Conservation (phyloP, 2,888 invertebrate species). For the Melanotus villosus region DNA sequence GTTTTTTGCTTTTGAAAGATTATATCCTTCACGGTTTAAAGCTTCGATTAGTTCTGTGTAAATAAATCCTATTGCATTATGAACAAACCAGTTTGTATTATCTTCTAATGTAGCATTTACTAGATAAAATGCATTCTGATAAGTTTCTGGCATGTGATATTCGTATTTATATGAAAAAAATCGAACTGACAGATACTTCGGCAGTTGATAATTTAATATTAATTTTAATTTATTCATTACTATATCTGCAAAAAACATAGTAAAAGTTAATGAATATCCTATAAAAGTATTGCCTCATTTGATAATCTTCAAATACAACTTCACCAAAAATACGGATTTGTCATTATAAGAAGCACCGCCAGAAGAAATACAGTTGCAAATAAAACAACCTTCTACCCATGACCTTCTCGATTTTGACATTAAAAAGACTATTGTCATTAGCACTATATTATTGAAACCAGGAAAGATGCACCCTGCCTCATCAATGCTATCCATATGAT, state of each 20-base stretch:
- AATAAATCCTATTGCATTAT: slow-evolving; percentile 60
- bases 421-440: too few species aligned
- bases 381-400: too few species aligned
- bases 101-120: slow-evolving; percentile 65
- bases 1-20: slow-evolving; percentile 47
- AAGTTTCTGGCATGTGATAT: slow-evolving; percentile 63
- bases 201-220: not conserved
- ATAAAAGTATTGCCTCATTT: too few species aligned
- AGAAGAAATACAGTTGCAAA: too few species aligned
- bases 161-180: slow-evolving; percentile 7
- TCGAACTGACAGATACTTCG: not conserved
- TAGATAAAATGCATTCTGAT: slow-evolving; percentile 62
- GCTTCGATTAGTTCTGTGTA: slow-evolving; percentile 59
- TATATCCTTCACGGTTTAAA: slow-evolving; percentile 47
- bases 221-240: not conserved
- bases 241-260: not conserved
- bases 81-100: slow-evolving; percentile 63
- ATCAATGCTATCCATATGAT: too few species aligned
- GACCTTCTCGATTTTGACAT: too few species aligned
- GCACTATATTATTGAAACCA: too few species aligned
- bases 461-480: too few species aligned
- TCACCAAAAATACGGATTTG: too few species aligned
- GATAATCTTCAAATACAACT: too few species aligned
- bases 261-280: too few species aligned
- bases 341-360: too few species aligned